These are phyloP conservation scores for Diprion similis DNA, from an alignment of 1,140 invertebrate species.

Conservation along the genomic window DNA sequence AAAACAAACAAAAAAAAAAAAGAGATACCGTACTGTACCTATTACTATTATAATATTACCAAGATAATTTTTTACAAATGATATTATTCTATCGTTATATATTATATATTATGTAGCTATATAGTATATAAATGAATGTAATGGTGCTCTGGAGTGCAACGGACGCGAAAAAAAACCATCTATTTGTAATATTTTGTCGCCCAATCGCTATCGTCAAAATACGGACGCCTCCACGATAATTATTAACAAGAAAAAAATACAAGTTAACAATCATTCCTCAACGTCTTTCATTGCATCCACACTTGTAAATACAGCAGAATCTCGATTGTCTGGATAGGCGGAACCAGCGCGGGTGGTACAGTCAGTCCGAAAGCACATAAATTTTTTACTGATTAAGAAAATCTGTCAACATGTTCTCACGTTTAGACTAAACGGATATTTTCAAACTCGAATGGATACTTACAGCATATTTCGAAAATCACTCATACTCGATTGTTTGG, in stretches of 20 bases:
- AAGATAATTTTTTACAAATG: constrained; percentile 56
- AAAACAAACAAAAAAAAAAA: constrained; percentile 8
- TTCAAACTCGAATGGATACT: no score
- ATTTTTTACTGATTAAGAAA: no score
- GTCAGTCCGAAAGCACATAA: no score
- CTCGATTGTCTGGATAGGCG: no score
- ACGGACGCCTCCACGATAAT: constrained; percentile 33
- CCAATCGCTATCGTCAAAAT: constrained; percentile 39
- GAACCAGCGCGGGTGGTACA: no score
- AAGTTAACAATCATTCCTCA: constrained; percentile 48
- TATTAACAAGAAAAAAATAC: constrained; percentile 47
- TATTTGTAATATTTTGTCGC: constrained; percentile 11
- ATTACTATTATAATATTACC: constrained; percentile 30
- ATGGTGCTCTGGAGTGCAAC: constrained; percentile 53
- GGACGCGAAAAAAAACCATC: constrained; percentile 46
- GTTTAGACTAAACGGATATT: no score
- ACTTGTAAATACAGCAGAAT: no score
- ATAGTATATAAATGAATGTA: constrained; percentile 18
- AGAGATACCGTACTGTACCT: constrained; percentile 4
- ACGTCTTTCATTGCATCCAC: not conserved
- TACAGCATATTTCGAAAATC: no score
- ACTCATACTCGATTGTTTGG: no score
- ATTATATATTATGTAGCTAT: constrained; percentile 44
- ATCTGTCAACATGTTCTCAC: no score
- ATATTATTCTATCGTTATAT: constrained; percentile 50